phyloP scores from a whole-genome alignment of 1,140 invertebrate species.

The Colletes latitarsis region DNA sequence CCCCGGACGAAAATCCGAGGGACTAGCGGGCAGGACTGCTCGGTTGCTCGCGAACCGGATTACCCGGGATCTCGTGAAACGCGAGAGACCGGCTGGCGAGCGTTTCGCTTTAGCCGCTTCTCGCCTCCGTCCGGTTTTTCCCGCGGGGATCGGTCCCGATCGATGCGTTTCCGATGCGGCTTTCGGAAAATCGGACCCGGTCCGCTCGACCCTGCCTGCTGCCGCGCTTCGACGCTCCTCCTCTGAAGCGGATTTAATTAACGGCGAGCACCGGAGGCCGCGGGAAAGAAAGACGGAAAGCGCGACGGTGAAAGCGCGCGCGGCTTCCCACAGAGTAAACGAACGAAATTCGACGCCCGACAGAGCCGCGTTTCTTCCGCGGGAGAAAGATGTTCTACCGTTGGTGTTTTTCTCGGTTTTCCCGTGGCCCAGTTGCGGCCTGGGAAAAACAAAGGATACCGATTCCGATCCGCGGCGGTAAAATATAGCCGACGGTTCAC shows the following conservation, averaged over 20 bases:
- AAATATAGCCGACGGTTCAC: constrained; percentile 74
- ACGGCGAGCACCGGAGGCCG: not conserved
- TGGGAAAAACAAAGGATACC: constrained; percentile 46
- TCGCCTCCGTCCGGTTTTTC: not conserved
- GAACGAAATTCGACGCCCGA: constrained; percentile 48
- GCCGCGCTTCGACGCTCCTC: not conserved
- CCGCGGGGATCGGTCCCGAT: constrained; percentile 2
- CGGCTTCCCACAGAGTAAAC: constrained; percentile 38
- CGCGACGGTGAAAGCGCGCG: not conserved
- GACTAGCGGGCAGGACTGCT: too few relatives aligned
- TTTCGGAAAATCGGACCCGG: not conserved
- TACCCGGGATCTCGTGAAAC: constrained; percentile 18
- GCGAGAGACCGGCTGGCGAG: not conserved
- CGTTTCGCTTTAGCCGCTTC: constrained; percentile 5
- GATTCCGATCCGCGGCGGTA: constrained; percentile 52
- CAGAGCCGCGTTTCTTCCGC: constrained; percentile 34
- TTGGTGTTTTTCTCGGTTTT: constrained; percentile 15
- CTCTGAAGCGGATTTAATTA: constrained; percentile 31
- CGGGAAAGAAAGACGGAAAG: not conserved
- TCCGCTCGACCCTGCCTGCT: not conserved
- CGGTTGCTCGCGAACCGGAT: constrained; percentile 32
- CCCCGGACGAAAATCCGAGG: constrained; percentile 6
- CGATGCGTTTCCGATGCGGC: constrained; percentile 28
- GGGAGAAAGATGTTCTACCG: constrained; percentile 13
- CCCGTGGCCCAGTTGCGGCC: constrained; percentile 32